Conservation (phyloP, 2,113 vertebrate genomes). For the Ptilonorhynchus violaceus region DNA sequence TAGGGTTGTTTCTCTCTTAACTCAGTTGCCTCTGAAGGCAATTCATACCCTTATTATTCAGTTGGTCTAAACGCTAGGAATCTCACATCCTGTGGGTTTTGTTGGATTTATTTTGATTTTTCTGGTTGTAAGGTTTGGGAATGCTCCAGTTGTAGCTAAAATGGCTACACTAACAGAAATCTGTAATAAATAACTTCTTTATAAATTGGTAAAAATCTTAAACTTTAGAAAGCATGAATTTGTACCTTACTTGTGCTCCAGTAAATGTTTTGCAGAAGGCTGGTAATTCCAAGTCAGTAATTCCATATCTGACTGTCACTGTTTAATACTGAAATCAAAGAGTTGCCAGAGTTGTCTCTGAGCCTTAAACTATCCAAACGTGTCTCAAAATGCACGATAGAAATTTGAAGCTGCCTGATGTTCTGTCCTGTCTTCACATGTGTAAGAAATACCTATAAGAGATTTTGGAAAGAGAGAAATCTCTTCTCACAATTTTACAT, state of each 20-base stretch:
- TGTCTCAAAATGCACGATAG: background rate
- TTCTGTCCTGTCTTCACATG: background rate
- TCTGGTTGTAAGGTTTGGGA: background rate
- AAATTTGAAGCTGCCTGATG: background rate
- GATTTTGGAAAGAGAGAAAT: background rate
- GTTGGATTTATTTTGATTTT: background rate
- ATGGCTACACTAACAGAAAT: background rate
- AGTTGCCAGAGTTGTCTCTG: background rate
- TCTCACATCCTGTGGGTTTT: background rate
- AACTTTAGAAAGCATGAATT: background rate
- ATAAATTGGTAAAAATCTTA: background rate
- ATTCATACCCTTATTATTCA: background rate
- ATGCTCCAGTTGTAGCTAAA: background rate
- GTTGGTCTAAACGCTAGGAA: background rate
- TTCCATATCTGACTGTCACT: background rate
- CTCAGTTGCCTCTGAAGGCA: background rate
- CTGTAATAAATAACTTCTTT: background rate
- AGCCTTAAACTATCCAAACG: background rate
- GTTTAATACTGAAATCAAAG: background rate
- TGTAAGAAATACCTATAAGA: background rate
- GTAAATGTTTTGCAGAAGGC: background rate
- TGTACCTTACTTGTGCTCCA: background rate
- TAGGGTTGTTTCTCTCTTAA: background rate
- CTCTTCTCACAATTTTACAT: background rate
- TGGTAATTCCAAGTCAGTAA: background rate